Evolutionary conservation across 2,797 vertebrate species (phyloP).

Genomic region (Podargus strigoides): DNA sequence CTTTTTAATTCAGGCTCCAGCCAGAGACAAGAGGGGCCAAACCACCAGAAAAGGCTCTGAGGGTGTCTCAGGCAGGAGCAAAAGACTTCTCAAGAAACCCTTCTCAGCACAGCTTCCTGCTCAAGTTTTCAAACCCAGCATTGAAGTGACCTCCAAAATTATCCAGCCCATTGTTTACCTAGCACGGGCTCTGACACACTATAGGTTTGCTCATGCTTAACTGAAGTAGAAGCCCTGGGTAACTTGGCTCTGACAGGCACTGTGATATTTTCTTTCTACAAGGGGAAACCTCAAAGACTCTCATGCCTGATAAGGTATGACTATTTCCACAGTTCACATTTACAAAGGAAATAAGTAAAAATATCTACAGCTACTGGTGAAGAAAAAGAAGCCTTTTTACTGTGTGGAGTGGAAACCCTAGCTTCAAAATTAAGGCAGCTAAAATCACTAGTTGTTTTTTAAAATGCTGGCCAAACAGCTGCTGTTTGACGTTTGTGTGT

Average conservation of each 20-base stretch:
- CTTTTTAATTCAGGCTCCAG: not conserved
- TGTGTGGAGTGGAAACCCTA: not conserved
- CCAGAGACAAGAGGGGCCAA: not conserved
- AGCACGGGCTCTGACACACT: not conserved
- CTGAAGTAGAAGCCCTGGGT: not conserved
- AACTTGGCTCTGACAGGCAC: not conserved
- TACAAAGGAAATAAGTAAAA: not conserved
- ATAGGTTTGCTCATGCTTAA: not conserved
- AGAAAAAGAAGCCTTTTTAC: not conserved
- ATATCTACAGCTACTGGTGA: not conserved
- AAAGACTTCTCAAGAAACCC: not conserved
- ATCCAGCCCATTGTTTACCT: not conserved
- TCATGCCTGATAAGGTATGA: not conserved
- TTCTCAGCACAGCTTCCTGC: not conserved
- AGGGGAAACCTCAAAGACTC: not conserved
- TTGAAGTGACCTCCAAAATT: not conserved
- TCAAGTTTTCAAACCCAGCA: not conserved
- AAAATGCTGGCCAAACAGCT: slow-evolving; percentile 16
- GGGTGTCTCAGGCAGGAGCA: not conserved
- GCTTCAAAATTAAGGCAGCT: not conserved
- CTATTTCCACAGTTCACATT: not conserved
- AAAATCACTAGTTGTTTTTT: not conserved
- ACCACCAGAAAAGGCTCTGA: not conserved
- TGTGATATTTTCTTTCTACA: not conserved
- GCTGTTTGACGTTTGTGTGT: slow-evolving; percentile 30